phyloP scores from a whole-genome alignment of 2,797 vertebrate genomes.

The Channa striata region DNA sequence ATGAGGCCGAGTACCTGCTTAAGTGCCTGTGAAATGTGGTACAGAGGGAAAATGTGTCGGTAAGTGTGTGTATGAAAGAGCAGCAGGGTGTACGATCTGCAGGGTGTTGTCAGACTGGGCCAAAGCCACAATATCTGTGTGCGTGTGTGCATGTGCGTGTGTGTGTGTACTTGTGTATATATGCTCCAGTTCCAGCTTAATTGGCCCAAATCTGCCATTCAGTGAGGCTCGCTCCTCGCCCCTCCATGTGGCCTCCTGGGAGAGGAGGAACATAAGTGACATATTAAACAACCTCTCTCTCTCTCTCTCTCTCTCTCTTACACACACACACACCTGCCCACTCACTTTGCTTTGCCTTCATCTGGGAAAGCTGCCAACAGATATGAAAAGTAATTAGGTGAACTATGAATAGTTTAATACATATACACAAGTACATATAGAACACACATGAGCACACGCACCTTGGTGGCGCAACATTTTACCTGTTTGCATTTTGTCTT shows the following conservation, averaged over 20 bases:
- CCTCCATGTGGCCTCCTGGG: conserved; percentile 54
- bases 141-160: conserved; percentile 7
- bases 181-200: conserved; percentile 69
- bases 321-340: conserved; percentile 29
- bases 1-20: conserved; percentile 43
- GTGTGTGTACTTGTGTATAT: conserved; percentile 2
- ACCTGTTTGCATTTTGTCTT: background rate
- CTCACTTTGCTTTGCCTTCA: conserved; percentile 24
- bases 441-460: conserved; percentile 14
- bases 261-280: conserved; percentile 57
- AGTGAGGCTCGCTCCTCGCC: conserved; percentile 34
- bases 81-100: conserved; percentile 27
- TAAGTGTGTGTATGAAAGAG: conserved; percentile 13
- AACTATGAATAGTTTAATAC: conserved; percentile 42
- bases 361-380: conserved; percentile 53
- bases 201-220: conserved; percentile 84
- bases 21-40: conserved; percentile 46
- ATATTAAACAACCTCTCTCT: conserved; percentile 44
- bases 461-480: background rate
- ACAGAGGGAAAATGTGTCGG: conserved; percentile 34
- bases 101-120: conserved; percentile 48
- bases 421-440: conserved; percentile 20
- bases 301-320: conserved; percentile 8
- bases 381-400: conserved; percentile 67
- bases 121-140: background rate